These are phyloP conservation scores for Lamprotornis superbus DNA, from an alignment of 2,113 vertebrate species.

Conservation along the genomic window DNA sequence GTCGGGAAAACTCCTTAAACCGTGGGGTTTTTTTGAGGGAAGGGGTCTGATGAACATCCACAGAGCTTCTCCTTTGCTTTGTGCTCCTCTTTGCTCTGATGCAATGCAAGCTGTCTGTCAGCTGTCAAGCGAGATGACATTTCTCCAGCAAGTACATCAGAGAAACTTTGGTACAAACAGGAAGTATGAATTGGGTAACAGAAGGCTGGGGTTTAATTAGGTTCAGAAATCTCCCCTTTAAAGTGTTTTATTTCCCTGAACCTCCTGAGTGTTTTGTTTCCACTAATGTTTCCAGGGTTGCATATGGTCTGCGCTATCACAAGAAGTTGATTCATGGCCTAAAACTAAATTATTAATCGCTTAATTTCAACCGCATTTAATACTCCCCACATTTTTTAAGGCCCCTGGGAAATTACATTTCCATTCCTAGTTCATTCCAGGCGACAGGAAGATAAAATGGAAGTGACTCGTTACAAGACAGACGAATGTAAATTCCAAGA, in stretches of 20 bases:
- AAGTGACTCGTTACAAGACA: constrained; percentile 73
- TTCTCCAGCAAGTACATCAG: constrained; percentile 49
- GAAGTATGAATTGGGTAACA: constrained; percentile 57
- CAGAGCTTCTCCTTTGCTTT: constrained; percentile 12
- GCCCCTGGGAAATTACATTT: constrained; percentile 83
- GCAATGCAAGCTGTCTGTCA: constrained; percentile 65
- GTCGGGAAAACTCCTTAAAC: background rate
- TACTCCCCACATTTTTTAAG: constrained; percentile 81
- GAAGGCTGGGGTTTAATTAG: constrained; percentile 74
- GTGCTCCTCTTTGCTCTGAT: constrained; percentile 52
- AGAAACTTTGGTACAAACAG: constrained; percentile 64
- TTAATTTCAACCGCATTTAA: constrained; percentile 88
- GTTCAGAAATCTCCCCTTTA: constrained; percentile 63
- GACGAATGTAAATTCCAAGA: constrained; percentile 72
- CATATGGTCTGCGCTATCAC: constrained; percentile 69
- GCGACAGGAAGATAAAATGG: constrained; percentile 76
- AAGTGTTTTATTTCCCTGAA: constrained; percentile 42
- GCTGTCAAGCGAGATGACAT: constrained; percentile 52
- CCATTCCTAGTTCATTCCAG: constrained; percentile 70
- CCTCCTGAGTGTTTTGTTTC: constrained; percentile 61
- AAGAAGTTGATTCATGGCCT: constrained; percentile 85
- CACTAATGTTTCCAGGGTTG: constrained; percentile 54
- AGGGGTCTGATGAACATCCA: constrained; percentile 11
- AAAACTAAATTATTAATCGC: constrained; percentile 95
- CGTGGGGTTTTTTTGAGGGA: background rate